phyloP scores from a whole-genome alignment of 37 sponge, comb jelly and placozoan genomes.

The Amphimedon queenslandica region DNA sequence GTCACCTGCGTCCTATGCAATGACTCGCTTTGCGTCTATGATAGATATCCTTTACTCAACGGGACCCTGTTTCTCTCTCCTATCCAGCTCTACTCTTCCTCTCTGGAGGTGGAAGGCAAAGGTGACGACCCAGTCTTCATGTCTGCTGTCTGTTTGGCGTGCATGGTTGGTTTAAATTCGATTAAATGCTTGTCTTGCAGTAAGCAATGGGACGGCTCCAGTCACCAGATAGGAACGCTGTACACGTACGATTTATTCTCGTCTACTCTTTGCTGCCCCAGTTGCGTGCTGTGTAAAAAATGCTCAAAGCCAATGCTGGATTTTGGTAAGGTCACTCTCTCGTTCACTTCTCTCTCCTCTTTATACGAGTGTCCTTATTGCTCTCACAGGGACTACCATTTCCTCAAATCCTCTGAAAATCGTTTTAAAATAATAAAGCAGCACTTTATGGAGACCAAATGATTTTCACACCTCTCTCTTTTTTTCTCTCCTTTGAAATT shows the following conservation, averaged over 20 bases:
- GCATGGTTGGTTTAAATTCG: conserved; percentile 67
- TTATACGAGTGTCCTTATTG: conserved; percentile 74
- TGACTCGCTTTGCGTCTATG: conserved; percentile 70
- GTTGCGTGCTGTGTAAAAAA: conserved; percentile 59
- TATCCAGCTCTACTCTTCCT: conserved; percentile 21
- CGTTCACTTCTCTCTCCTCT: conserved; percentile 69
- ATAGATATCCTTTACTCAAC: conserved; percentile 86
- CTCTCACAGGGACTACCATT: conserved; percentile 75
- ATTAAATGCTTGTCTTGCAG: conserved; percentile 73
- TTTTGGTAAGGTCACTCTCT: conserved; percentile 24
- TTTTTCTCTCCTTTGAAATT: no score
- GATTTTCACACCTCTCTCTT: no score
- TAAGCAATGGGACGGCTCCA: conserved; percentile 71
- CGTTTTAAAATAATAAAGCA: conserved; percentile 27
- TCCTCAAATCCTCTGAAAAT: conserved; percentile 66
- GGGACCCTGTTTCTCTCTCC: conserved; percentile 87
- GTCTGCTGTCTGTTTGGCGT: conserved; percentile 77
- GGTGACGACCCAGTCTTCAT: conserved; percentile 55
- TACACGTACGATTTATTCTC: conserved; percentile 93
- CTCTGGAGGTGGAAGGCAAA: conserved; percentile 68
- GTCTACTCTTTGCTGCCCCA: conserved; percentile 77
- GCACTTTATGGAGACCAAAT: no score
- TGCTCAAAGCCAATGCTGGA: conserved; percentile 72
- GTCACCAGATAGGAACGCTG: conserved; percentile 89
- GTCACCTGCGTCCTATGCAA: conserved; percentile 80